Percentiles rank a stretch among this genome's conserved stretches.
These are phyloP conservation scores for Aricia agestis DNA, from an alignment of 1,140 invertebrate species.

Conservation along the genomic window DNA sequence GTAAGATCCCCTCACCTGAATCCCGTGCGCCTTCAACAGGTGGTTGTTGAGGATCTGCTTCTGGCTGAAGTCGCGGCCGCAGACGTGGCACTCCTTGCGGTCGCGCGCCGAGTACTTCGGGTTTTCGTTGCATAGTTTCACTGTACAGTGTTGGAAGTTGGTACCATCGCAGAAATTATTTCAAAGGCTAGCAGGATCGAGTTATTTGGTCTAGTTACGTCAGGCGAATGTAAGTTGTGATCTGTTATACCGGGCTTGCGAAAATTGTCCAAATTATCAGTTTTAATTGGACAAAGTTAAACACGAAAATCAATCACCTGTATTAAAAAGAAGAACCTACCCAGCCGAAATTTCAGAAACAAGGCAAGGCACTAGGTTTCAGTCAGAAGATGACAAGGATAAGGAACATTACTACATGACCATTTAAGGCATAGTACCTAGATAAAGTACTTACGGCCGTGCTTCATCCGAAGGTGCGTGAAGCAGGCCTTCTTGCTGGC, in stretches of 20 bases:
- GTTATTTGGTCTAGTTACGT: too few species aligned
- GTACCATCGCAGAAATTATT: not conserved
- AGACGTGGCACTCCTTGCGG: slow-evolving; percentile 60
- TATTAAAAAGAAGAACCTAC: too few species aligned
- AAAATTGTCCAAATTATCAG: too few species aligned
- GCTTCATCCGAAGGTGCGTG: slow-evolving; percentile 64
- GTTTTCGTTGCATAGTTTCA: slow-evolving; percentile 60
- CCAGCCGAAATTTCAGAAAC: too few species aligned
- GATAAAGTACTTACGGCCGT: slow-evolving; percentile 51
- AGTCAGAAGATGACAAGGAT: too few species aligned
- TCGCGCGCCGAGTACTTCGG: slow-evolving; percentile 47
- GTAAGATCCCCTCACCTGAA: slow-evolving; percentile 41
- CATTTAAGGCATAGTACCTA: not conserved
- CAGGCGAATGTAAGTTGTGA: too few species aligned
- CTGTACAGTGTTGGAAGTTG: slow-evolving; percentile 25
- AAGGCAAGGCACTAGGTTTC: too few species aligned
- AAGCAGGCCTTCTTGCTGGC: slow-evolving; percentile 64
- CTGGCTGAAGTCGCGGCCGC: slow-evolving; percentile 60
- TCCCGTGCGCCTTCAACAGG: slow-evolving; percentile 60
- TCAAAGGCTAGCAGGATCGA: not conserved
- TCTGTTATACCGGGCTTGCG: too few species aligned
- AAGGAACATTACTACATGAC: too few species aligned
- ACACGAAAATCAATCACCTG: too few species aligned
- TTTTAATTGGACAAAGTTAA: too few species aligned
- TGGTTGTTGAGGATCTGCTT: slow-evolving; percentile 67